Base-by-base conservation (phyloP, 2,113 vertebrate genomes). In the Colaptes auratus region DNA sequence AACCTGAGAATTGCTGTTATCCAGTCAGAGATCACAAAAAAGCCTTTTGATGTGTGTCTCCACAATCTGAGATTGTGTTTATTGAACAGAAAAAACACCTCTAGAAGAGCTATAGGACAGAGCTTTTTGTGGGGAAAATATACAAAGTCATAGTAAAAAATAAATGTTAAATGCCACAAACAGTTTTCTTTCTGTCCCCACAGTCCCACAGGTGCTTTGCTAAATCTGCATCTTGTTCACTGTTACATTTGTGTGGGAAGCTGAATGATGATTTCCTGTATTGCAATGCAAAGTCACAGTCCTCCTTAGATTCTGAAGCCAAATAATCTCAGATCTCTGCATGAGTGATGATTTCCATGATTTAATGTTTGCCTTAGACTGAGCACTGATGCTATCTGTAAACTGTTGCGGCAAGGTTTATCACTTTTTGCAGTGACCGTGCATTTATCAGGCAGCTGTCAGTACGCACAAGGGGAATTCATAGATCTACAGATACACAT, bases 381-480 rank as follows among this genome's bases (percentile, higher is more conserved):
- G 95, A 96, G 42, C 73, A 42, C 31, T 72, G 93, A 90, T 95
- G 61, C 42, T 94, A 94, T 92, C 96, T 70, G 83, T 73, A 92
- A 90, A 63, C 66, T 65, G 31, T 69, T 92, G 70, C 19, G 4
- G 70, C 27, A 39, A 83, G 18, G 61, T 92, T 95, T 96, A 95
- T 96, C 92, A 94, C 88, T 65, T 53, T 72, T 61, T 61, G 77
- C 93, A 96, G 79, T 20, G 16, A 42, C 82, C 69, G 12, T 59
- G 69, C 74, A 92, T 92, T 96, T 94, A 82, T 95, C 95, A 89
- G 88, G 61, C 73, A 94, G 61, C 92, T 92, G 86, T 58, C 88
- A 93, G 76, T 35, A 28, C 0, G 1, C 86, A 92, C 88, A 96
- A 84, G 86, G 63, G 77, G 80, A 84, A 88, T 66, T 48, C 93